Evolutionary conservation across 2,888 invertebrate species (phyloP), one percentile per base, ranked within the genome.

Genomic region (Pherbina coryleti): DNA sequence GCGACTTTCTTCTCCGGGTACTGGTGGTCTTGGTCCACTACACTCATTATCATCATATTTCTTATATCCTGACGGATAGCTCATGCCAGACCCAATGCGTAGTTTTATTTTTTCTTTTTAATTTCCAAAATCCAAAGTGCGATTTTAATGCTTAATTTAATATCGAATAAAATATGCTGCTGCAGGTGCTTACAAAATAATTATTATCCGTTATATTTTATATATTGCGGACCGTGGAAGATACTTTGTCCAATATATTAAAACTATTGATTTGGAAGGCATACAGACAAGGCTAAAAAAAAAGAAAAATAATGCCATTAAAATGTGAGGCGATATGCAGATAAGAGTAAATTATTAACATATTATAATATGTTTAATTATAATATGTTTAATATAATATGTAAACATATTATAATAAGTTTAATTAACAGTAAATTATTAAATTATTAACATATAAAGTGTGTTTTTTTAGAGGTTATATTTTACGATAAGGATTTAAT

Each of bases 11-110:
- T 94, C 93, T 92, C 95, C 95, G 87, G 95, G 94, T 89, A 95
- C 95, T 87, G 95, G 95, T 91, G 96, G 96, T 92, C 95, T 92
- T 89, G 95, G 95, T 83, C 90, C 90, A 89, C 89, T 89, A 87
- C 89, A 88, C 87, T 90, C 90, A 90, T 90, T 89, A 88, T 90
- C 90, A 86, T 89, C 89, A 87, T 87, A 86, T 88, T 89, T 89
- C 82, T 86, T 85, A 82, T 85, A 85, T 83, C 85, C 88, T 84
- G 85, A 87, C 82, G 86, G 85, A 85, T 88, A 89, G 89, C 88
- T 90, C 90, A 90, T 90, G 88, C 89, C 90, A 89, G 87, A 84
- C 81, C 81, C 75, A 84, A 84, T 84, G 78, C 77, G 49, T 64
- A 34, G n/a, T 49, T 55, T 28, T 28, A 3, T 64, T 28, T 34